A percentile compares a stretch with the other conserved stretches of the same genome.
These are phyloP conservation scores for Vanessa cardui DNA, from an alignment of 2,888 invertebrate species.

Conservation along the genomic window DNA sequence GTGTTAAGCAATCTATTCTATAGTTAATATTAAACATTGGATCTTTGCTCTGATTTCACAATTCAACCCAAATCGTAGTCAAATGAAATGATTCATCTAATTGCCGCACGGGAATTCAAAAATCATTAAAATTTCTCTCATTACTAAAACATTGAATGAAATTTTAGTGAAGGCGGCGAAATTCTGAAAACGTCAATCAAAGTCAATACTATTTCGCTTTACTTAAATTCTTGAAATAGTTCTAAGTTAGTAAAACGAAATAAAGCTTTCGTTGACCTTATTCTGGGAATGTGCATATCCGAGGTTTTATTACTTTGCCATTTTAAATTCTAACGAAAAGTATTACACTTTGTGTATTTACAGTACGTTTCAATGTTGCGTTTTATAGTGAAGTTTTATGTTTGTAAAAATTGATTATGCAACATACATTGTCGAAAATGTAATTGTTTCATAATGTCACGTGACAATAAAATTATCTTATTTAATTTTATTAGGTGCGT, in stretches of 20 bases:
- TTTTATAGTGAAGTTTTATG: neutral
- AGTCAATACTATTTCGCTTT: constrained; percentile 12
- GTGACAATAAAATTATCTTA: neutral
- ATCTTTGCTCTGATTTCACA: neutral
- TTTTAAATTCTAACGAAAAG: constrained; percentile 10
- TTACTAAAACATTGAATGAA: neutral
- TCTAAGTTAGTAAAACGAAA: constrained; percentile 10
- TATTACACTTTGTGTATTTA: neutral
- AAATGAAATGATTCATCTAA: neutral
- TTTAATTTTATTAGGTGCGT: too few species aligned
- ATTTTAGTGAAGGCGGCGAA: neutral
- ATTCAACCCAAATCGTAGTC: neutral
- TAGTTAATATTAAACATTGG: neutral
- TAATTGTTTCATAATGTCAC: neutral
- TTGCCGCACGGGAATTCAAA: neutral
- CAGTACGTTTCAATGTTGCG: neutral
- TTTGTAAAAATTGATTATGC: neutral
- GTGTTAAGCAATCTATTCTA: neutral
- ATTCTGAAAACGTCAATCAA: constrained; percentile 20
- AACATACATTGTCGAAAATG: neutral
- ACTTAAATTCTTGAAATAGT: constrained; percentile 17
- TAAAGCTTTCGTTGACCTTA: constrained; percentile 3
- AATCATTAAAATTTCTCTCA: constrained; percentile 2
- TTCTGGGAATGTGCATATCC: constrained; percentile 8
- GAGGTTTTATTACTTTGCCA: constrained; percentile 10